Evolutionary conservation across 2,113 vertebrate species (phyloP).

Genomic region (Probosciger aterrimus): DNA sequence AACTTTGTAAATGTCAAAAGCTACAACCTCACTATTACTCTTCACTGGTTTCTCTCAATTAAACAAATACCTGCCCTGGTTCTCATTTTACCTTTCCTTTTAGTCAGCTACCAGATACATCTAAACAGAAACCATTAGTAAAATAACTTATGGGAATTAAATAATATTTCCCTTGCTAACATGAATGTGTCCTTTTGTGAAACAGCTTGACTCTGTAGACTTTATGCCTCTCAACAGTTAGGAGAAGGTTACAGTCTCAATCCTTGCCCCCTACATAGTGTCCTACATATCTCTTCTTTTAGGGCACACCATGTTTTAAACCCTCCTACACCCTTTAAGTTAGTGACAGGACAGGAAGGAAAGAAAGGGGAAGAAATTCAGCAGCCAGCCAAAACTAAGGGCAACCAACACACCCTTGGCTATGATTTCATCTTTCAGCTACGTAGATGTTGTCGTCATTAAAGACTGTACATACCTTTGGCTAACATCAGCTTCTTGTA

Average conservation of each 20-base stretch:
- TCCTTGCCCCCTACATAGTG: background rate
- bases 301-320: background rate
- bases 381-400: background rate
- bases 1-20: background rate
- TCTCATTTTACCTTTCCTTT: background rate
- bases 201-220: background rate
- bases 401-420: background rate
- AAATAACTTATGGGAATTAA: background rate
- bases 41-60: background rate
- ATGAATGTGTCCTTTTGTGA: background rate
- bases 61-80: background rate
- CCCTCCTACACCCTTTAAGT: background rate
- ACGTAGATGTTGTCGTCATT: background rate
- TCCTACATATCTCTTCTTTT: background rate
- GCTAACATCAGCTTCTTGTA: constrained; percentile 60
- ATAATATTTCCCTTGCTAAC: background rate
- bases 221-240: background rate
- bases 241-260: background rate
- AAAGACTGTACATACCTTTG: constrained; percentile 46
- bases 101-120: background rate
- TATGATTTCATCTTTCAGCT: constrained; percentile 18
- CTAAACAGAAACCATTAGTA: background rate
- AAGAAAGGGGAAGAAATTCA: background rate
- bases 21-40: background rate
- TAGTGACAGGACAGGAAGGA: background rate